A percentile compares a stretch with the other conserved stretches of the same genome.
phyloP scores from a whole-genome alignment of 2,797 vertebrate species.

The Micromesistius poutassou region DNA sequence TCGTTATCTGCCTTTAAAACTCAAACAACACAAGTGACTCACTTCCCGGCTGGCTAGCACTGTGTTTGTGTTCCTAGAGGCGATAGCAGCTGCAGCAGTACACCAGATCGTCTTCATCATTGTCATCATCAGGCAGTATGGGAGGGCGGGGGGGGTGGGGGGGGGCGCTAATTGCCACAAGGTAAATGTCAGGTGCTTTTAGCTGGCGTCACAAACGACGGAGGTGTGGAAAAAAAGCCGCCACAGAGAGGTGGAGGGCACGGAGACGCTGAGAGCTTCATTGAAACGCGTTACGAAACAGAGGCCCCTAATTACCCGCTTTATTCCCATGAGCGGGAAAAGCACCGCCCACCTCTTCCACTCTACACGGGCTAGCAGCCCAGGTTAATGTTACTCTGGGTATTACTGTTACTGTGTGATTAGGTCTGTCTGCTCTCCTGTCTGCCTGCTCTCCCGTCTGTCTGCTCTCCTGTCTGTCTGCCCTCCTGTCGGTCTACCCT shows the following conservation, averaged over 20 bases:
- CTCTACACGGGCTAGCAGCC: conserved; percentile 5
- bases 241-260: conserved; percentile 9
- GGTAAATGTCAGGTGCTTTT: conserved; percentile 62
- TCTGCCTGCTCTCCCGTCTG: background rate
- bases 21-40: background rate
- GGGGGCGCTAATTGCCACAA: conserved; percentile 42
- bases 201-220: conserved; percentile 44
- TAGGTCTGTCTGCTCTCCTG: background rate
- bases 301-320: conserved; percentile 48
- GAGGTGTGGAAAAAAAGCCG: conserved; percentile 11
- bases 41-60: background rate
- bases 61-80: background rate
- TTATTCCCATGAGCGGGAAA: conserved; percentile 18
- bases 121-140: background rate
- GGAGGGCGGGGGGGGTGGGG: conserved; percentile 9
- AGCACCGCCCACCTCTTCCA: conserved; percentile 43
- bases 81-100: background rate
- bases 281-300: conserved; percentile 49
- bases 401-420: conserved; percentile 17
- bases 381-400: conserved; percentile 18
- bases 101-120: background rate
- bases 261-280: conserved; percentile 29
- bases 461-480: background rate
- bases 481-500: background rate
- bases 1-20: background rate